Base-by-base conservation (phyloP, 1,140 invertebrate species). In the Ostrea edulis region DNA sequence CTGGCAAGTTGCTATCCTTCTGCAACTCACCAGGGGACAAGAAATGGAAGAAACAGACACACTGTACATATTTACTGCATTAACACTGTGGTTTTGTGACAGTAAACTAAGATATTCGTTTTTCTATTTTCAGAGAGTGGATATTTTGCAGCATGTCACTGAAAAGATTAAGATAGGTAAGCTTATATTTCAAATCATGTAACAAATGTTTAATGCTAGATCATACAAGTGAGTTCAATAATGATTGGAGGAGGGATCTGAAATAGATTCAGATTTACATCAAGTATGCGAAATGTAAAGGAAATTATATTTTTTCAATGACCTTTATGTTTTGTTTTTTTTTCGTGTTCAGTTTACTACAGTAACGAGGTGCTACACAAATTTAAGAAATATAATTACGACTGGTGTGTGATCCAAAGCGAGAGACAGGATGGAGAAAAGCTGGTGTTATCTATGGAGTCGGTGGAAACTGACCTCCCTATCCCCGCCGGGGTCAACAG, bases 361-460 rank as follows among this genome's bases (percentile, higher is more conserved):
- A 93, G 93, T 88, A 93, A 94, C 87, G 94, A 94, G 88, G 88
- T 93, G 22, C 89, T 90, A 12, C 92, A 93, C 85, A 87, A 94
- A 86, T 92, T 94, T 82, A 92, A 91, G 84, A 93, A 93, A 54
- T 92, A 92, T 20, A 90, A 89, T 62, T 93, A 91, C 90, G 94
- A 94, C 86, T 91, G 93, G 87, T 92, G 91, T 90, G 86, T 94
- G 7, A 55, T 93, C 44, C 93, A 94, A 82, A 92, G 91, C 84
- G 94, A 94, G 88, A 89, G 93, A 85, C 85, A 91, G 20, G 94
- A 94, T 68, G 91, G 92, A 22, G 92, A 93, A 11, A 93, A 92
- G 85, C 93, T 88, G 83, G 88, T 94, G 4, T 88, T 94, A 11
- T 88, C 93, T 9, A 92, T 94, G 88, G 90, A 92, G 68, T 93